Base-by-base conservation (phyloP, 2,113 vertebrate species). In the Sinosuthora webbiana region DNA sequence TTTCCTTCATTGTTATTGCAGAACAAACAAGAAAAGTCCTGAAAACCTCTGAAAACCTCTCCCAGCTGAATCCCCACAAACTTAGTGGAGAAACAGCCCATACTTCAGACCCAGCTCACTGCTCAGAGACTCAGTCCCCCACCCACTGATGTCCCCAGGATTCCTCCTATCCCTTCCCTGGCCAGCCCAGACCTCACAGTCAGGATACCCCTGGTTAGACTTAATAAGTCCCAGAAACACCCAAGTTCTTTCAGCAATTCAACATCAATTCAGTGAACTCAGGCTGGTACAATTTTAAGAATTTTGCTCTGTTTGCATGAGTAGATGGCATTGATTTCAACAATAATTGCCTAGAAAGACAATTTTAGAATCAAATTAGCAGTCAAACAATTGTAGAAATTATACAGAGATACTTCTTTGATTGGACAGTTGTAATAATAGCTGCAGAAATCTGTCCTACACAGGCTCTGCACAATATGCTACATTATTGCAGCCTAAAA, bases 361-460 rank as follows among this genome's bases (percentile, higher is more conserved):
- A 88, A 95, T 74, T 94, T 94, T 65, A 92, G 91, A 91, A 70
- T 33, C 60, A 94, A 93, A 94, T 93, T 84, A 95, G 80, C 69
- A 76, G 57, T 52, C 64, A 85, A 92, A 79, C 92, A 92, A 89
- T 73, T 84, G 78, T 25, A 63, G 77, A 87, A 94, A 93, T 63
- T 81, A 74, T 30, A 69, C 50, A 78, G 73, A 49, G 44, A 79
- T 57, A 86, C 63, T 64, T 85, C 60, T 79, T 75, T 77, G 70
- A 86, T 77, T 83, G 86, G 71, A n/a, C 23, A 47, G 42, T 55
- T 59, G 71, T 45, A 86, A 67, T 53, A 88, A 86, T 30, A 86
- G 88, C 70, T 56, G 42, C 55, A 93, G 85, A 83, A 93, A 69
- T 74, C 44, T 65, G 63, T 37, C 47, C 71, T 39, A 45, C 31